Evolutionary conservation across 2,888 invertebrate species (phyloP).

Genomic region (Melieria crassipennis): DNA sequence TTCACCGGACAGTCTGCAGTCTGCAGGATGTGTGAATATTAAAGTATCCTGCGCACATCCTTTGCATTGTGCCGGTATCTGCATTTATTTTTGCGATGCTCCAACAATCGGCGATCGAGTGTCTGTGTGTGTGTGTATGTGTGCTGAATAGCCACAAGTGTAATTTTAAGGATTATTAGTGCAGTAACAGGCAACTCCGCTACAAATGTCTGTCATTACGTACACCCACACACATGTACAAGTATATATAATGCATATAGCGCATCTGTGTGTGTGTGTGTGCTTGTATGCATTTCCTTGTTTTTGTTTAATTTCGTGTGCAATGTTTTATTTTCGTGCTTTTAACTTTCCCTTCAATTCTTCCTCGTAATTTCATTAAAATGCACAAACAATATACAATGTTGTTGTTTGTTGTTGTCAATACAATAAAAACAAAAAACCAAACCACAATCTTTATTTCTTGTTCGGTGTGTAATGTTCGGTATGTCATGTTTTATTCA

Average conservation of each 20-base stretch:
- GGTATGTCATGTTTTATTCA: too few species aligned
- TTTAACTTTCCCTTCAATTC: neutral
- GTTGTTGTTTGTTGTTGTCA: neutral
- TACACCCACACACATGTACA: neutral
- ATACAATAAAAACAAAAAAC: too few species aligned
- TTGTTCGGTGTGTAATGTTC: too few species aligned
- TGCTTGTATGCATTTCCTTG: neutral
- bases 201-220: neutral
- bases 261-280: too few species aligned
- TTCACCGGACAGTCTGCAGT: neutral
- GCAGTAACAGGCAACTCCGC: slow-evolving; percentile 15
- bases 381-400: neutral
- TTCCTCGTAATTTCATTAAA: slow-evolving; percentile 4
- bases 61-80: neutral
- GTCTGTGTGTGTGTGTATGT: neutral
- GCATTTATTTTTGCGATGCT: slow-evolving; percentile 14
- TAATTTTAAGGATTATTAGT: slow-evolving; percentile 38
- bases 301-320: neutral
- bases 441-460: too few species aligned
- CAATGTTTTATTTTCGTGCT: too few species aligned
- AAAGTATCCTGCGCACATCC: slow-evolving; percentile 42
- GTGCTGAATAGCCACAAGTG: slow-evolving; percentile 37
- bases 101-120: too few species aligned
- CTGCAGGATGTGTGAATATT: slow-evolving; percentile 47
- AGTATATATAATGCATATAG: neutral